phyloP scores from a whole-genome alignment of 92 coral and sea anemone species.

The Hydrozoanthus gracilis region DNA sequence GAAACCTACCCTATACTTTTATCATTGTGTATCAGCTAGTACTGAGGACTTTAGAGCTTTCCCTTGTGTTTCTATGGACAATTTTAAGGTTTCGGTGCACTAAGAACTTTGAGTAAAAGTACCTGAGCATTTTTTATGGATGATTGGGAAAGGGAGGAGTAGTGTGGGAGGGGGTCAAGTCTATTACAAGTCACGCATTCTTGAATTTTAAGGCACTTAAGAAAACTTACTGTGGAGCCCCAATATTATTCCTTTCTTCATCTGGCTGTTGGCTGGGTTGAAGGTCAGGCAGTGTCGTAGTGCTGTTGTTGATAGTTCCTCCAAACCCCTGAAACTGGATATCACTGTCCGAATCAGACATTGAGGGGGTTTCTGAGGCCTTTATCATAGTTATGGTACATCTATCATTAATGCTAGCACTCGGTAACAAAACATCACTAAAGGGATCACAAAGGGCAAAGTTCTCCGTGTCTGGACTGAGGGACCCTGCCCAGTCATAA shows the following conservation, averaged over 20 bases:
- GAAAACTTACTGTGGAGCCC: slow-evolving; percentile 23
- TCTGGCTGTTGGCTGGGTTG: slow-evolving; percentile 9
- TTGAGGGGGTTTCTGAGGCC: slow-evolving; percentile 51
- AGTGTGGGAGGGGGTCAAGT: too few relatives aligned
- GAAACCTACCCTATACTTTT: too few relatives aligned
- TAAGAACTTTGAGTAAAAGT: too few relatives aligned
- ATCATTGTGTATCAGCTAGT: too few relatives aligned
- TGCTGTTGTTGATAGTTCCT: slow-evolving; percentile 28
- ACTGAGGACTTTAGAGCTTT: too few relatives aligned
- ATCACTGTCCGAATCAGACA: slow-evolving; percentile 60
- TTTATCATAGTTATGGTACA: slow-evolving; percentile 57
- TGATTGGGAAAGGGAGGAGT: too few relatives aligned
- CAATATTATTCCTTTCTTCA: neutral
- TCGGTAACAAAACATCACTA: slow-evolving; percentile 51
- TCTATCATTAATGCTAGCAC: slow-evolving; percentile 44
- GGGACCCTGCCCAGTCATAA: slow-evolving; percentile 77
- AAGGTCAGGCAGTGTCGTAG: slow-evolving; percentile 15
- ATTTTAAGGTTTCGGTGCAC: too few relatives aligned
- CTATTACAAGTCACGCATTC: too few relatives aligned
- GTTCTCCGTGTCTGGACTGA: slow-evolving; percentile 56
- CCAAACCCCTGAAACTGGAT: slow-evolving; percentile 69
- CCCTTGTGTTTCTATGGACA: too few relatives aligned
- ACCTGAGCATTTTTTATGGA: too few relatives aligned
- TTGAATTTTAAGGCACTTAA: neutral
- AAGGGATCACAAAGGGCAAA: slow-evolving; percentile 59